A percentile compares a stretch with the other conserved stretches of the same genome.
Conservation (phyloP, 2,797 vertebrate genomes). For the Silurus aristotelis region DNA sequence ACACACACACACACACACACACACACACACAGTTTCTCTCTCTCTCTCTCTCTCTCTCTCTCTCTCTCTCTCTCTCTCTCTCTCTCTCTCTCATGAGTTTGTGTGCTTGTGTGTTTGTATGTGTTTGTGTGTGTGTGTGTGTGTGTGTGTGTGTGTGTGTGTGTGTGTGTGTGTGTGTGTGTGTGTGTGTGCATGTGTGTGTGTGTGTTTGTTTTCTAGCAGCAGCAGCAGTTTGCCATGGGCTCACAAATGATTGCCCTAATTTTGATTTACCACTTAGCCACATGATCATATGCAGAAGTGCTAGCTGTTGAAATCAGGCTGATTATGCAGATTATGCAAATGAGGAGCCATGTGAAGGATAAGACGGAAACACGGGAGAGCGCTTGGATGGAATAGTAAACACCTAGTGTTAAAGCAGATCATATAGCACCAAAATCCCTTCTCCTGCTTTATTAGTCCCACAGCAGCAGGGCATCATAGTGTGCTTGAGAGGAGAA, state of each 20-base stretch:
- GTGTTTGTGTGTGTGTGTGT: background rate
- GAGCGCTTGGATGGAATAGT: constrained; percentile 55
- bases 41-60: background rate
- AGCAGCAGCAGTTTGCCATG: constrained; percentile 89
- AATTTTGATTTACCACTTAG: constrained; percentile 99
- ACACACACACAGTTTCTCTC: background rate
- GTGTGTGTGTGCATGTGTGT: constrained; percentile 2
- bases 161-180: constrained; percentile 2
- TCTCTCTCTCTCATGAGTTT: background rate
- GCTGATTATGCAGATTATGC: constrained; percentile 98
- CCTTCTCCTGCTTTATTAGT: constrained; percentile 25
- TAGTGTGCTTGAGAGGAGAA: constrained; percentile 1
- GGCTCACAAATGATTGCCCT: constrained; percentile 99
- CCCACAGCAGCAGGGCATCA: constrained; percentile 5
- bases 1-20: background rate
- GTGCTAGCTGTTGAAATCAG: constrained; percentile 92
- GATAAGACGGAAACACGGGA: constrained; percentile 78
- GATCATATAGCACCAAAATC: constrained; percentile 19
- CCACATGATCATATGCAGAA: constrained; percentile 98
- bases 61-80: background rate
- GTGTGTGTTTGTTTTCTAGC: background rate
- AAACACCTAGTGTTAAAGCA: constrained; percentile 25
- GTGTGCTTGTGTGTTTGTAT: background rate
- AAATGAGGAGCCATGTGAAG: constrained; percentile 85
- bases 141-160: background rate